Conservation (phyloP, 2,113 vertebrate genomes). For the Xiphophorus maculatus region DNA sequence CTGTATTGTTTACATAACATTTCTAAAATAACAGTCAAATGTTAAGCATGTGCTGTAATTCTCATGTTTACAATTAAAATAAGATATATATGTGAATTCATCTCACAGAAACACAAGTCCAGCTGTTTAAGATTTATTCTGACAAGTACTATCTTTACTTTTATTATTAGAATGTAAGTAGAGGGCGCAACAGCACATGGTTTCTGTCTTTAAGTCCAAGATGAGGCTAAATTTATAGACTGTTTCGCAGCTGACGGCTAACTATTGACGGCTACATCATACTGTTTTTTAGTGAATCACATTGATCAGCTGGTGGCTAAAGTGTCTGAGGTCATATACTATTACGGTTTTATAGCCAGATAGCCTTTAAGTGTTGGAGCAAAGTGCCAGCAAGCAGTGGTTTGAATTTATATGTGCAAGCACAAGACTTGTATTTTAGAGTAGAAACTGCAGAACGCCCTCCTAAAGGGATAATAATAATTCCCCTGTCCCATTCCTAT, state of each 20-base stretch:
- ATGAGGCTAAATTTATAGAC: constrained; percentile 9
- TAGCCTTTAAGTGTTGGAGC: constrained; percentile 31
- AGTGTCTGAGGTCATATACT: constrained; percentile 35
- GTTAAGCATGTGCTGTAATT: background rate
- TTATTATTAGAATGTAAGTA: background rate
- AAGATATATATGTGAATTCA: too few species aligned
- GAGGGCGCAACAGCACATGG: background rate
- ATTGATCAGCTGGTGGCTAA: constrained; percentile 40
- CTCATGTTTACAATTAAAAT: too few species aligned
- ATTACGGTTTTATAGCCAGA: constrained; percentile 44
- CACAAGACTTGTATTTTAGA: constrained; percentile 43
- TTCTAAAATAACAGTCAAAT: background rate
- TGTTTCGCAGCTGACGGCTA: constrained; percentile 12
- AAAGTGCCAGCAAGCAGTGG: constrained; percentile 33
- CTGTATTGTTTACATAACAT: background rate
- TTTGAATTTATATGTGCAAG: constrained; percentile 48
- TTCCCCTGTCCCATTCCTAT: constrained; percentile 50
- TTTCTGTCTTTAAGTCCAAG: constrained; percentile 17
- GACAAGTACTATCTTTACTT: background rate
- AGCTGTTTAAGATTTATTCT: background rate
- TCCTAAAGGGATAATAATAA: constrained; percentile 56
- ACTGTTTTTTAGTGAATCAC: constrained; percentile 35
- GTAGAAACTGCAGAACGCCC: constrained; percentile 42
- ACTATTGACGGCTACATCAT: constrained; percentile 18
- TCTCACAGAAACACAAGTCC: too few species aligned